Conservation (phyloP, 1,140 invertebrate genomes). For the Drosophila carrolli region DNA sequence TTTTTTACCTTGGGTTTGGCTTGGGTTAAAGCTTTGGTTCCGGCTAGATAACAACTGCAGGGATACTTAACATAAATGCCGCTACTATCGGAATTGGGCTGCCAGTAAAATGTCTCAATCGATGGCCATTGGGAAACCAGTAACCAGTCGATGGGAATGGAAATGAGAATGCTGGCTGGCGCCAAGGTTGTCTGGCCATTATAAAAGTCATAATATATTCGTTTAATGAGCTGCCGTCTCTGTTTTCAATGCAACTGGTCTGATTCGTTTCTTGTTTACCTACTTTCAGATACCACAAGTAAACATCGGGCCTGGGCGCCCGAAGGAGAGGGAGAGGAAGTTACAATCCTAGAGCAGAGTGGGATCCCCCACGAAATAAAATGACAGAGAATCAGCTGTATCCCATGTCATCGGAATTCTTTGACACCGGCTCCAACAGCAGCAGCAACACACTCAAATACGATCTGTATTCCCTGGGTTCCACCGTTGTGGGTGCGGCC, state of each 20-base stretch:
- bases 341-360: constrained; percentile 3
- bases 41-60: constrained; percentile 42
- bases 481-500: constrained; percentile 55
- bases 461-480: constrained; percentile 71
- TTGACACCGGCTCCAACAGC: constrained; percentile 82
- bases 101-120: constrained; percentile 3
- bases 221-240: constrained; percentile 30
- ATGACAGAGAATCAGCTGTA: constrained; percentile 84
- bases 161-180: constrained; percentile 24
- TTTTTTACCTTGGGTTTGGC: constrained; percentile 7
- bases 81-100: constrained; percentile 26
- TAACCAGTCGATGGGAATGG: constrained; percentile 9
- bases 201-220: constrained; percentile 40
- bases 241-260: constrained; percentile 25
- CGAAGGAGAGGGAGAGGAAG: constrained; percentile 15
- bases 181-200: constrained; percentile 44
- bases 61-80: constrained; percentile 14
- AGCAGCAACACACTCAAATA: constrained; percentile 81
- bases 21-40: constrained; percentile 9
- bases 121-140: constrained; percentile 16
- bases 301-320: constrained; percentile 57
- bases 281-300: constrained; percentile 54
- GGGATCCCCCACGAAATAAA: constrained; percentile 15
- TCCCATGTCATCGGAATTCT: constrained; percentile 84
- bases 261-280: constrained; percentile 14